These are phyloP conservation scores for Eristalis pertinax DNA, from an alignment of 2,888 invertebrate species.

Conservation along the genomic window DNA sequence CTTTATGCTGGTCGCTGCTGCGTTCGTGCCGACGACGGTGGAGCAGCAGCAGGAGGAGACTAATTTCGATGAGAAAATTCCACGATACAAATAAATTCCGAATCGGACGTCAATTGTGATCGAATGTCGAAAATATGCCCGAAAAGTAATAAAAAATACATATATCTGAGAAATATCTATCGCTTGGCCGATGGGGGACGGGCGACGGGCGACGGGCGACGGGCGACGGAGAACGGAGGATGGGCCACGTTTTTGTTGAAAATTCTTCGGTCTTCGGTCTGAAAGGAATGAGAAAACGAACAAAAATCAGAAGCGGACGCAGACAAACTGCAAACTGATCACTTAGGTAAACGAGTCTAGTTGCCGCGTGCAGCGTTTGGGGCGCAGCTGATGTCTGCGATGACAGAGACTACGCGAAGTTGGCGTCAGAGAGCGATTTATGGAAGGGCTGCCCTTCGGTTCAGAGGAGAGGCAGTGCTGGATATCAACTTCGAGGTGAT, in stretches of 20 bases:
- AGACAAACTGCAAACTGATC: neutral
- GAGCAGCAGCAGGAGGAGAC: slow-evolving; percentile 9
- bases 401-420: too few relatives aligned
- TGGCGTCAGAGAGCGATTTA: too few relatives aligned
- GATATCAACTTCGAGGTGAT: too few relatives aligned
- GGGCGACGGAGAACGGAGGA: too few relatives aligned
- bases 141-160: slow-evolving; percentile 43
- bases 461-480: too few relatives aligned
- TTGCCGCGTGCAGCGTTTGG: neutral
- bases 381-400: too few relatives aligned
- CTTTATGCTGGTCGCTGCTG: too few relatives aligned
- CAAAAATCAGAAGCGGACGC: neutral
- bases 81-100: slow-evolving; percentile 48
- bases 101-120: slow-evolving; percentile 53
- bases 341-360: neutral
- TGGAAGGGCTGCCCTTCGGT: too few relatives aligned
- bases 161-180: neutral
- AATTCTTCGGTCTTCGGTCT: too few relatives aligned
- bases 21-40: too few relatives aligned
- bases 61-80: slow-evolving; percentile 45
- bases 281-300: neutral
- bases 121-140: slow-evolving; percentile 56
- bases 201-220: too few relatives aligned
- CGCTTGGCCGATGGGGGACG: neutral
- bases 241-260: neutral